Conservation (phyloP, 2,888 invertebrate species). For the Apomyelois bistriatella region DNA sequence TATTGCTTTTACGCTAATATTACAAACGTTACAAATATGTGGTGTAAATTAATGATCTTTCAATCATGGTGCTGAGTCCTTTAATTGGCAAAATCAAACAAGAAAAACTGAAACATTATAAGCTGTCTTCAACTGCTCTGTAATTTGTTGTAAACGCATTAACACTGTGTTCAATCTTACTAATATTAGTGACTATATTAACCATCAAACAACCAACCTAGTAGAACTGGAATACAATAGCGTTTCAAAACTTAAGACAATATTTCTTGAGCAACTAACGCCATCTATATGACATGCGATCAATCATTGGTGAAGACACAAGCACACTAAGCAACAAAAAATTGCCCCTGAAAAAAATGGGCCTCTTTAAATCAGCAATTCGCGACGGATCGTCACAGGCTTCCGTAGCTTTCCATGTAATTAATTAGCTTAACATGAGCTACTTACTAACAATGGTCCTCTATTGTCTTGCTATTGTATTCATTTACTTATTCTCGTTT, state of each 20-base stretch:
- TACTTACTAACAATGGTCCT: constrained; percentile 10
- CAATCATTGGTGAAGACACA: constrained; percentile 18
- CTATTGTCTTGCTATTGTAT: constrained; percentile 15
- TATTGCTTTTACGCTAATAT: no score
- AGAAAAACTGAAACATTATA: no score
- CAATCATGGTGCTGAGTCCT: no score
- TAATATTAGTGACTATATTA: neutral
- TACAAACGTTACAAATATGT: no score
- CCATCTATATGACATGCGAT: constrained; percentile 15
- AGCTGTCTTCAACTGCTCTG: no score
- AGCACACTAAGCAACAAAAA: constrained; percentile 31
- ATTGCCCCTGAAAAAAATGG: constrained; percentile 29
- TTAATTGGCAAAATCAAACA: no score
- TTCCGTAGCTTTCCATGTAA: constrained; percentile 23
- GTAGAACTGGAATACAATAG: neutral
- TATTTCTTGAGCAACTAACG: constrained; percentile 14
- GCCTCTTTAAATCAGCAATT: constrained; percentile 59
- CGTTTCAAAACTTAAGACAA: constrained; percentile 1
- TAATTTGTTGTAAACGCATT: no score
- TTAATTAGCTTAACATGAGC: constrained; percentile 20
- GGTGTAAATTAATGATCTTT: no score
- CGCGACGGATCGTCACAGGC: constrained; percentile 45
- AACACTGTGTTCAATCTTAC: neutral
- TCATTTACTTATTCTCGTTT: neutral
- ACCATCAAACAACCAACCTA: neutral